Evolutionary conservation across 2,113 vertebrate genomes (phyloP), one percentile per base, ranked within the genome.

Genomic region (Cepphus grylle): DNA sequence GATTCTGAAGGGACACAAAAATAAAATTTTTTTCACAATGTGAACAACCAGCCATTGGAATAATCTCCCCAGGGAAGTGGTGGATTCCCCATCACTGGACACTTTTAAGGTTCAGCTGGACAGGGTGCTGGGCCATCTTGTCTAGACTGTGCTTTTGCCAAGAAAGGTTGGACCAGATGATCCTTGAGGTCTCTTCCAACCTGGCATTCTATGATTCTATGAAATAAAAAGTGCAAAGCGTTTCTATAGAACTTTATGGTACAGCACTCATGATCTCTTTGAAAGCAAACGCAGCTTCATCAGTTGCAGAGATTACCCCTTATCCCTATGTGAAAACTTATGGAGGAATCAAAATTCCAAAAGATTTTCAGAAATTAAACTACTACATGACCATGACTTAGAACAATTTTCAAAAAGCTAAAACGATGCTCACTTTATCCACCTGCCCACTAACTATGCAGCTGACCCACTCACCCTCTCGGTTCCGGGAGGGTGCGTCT

Each of bases 401-500:
- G 16, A 49, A 43, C 15, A 76, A 27, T 40, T 92, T 78, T 71
- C 43, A 18, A 40, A 49, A 78, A 56, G 11, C 15, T 85, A 66
- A 50, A 94, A 16, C 56, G 55, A 2, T 36, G 32, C 19, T 66
- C 40, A 58, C 20, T 49, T 85, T 49, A 72, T 45, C 32, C 18
- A 22, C 1, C 25, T 55, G 29, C 19, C 45, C 38, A 13, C 23
- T 49, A 49, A 59, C 19, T 21, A 59, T 0, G 0, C 56, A 43
- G 47, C 47, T 85, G 50, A 89, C 12, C 20, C 15, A 38, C 63
- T 61, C 43, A 32, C 47, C 5, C 0, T 27, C 52, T 70, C 0
- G 1, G 30, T 78, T 56, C 61, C 49, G 58, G 45, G 16, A 63
- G 19, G 30, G 8, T 10, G 21, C 15, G n/a, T 20, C 32, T 53